Evolutionary conservation across 2,113 vertebrate species (phyloP).

Genomic region (Oreochromis spilurus): DNA sequence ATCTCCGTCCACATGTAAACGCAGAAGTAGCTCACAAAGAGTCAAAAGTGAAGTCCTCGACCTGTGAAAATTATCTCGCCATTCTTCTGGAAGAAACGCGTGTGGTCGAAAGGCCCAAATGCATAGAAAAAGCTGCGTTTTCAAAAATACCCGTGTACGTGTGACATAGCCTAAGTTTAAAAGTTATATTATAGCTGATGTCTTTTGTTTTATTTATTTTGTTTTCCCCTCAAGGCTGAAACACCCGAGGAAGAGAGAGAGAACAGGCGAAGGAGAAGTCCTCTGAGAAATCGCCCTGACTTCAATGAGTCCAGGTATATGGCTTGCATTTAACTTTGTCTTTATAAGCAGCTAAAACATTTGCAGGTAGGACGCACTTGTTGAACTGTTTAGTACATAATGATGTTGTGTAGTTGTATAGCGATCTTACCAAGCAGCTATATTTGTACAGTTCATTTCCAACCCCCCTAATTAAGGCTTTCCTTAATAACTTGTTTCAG

Average conservation of each 20-base stretch:
- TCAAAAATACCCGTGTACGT: background rate
- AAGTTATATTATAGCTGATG: background rate
- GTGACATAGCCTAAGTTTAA: background rate
- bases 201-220: background rate
- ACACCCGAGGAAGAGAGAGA: constrained; percentile 87
- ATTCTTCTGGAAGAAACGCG: background rate
- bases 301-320: constrained; percentile 89
- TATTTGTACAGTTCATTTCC: background rate
- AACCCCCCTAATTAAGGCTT: background rate
- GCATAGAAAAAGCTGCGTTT: background rate
- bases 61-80: background rate
- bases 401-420: background rate
- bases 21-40: background rate
- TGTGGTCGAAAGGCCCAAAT: background rate
- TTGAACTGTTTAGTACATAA: background rate
- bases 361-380: background rate
- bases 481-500: background rate
- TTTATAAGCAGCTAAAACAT: background rate
- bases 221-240: constrained; percentile 67
- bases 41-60: background rate
- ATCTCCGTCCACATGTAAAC: background rate
- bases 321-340: background rate
- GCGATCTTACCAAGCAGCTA: background rate
- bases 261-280: constrained; percentile 89
- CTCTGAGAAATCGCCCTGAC: constrained; percentile 83